Evolutionary conservation across 2,797 vertebrate genomes (phyloP).

Genomic region (Etheostoma nigrum): DNA sequence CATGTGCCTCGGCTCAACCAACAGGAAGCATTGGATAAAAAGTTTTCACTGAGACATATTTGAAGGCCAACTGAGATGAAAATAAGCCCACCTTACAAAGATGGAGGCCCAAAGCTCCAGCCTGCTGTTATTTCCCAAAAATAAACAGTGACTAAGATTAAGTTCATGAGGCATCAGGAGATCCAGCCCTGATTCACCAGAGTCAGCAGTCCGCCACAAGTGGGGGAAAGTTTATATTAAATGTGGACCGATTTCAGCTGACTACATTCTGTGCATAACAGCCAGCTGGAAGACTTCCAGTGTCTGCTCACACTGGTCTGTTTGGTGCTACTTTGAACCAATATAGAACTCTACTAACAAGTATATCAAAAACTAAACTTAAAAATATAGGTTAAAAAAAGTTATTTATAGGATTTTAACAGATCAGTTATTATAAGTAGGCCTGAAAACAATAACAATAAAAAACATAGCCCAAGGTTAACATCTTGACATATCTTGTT

Average conservation of each 20-base stretch:
- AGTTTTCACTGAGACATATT: not conserved
- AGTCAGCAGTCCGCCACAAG: conserved; percentile 20
- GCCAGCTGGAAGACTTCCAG: conserved; percentile 31
- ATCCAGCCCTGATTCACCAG: not conserved
- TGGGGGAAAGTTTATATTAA: conserved; percentile 1
- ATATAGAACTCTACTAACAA: not conserved
- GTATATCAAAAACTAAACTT: not conserved
- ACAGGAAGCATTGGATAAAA: not conserved
- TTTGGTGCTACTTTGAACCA: not conserved
- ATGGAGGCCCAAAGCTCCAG: too few relatives aligned
- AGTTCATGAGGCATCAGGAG: not conserved
- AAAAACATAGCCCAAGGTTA: not conserved
- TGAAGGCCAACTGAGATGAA: conserved; percentile 15
- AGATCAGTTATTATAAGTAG: not conserved
- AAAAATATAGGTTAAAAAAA: not conserved
- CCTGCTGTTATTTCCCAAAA: not conserved
- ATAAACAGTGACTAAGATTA: not conserved
- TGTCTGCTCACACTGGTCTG: not conserved
- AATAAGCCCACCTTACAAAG: conserved; percentile 38
- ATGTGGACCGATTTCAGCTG: conserved; percentile 19
- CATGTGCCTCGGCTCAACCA: not conserved
- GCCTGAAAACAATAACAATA: not conserved
- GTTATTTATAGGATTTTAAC: not conserved
- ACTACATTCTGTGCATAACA: conserved; percentile 23
- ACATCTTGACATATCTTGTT: not conserved